Evolutionary conservation across 2,113 vertebrate genomes (phyloP).

Genomic region (Microcebus jonahi): DNA sequence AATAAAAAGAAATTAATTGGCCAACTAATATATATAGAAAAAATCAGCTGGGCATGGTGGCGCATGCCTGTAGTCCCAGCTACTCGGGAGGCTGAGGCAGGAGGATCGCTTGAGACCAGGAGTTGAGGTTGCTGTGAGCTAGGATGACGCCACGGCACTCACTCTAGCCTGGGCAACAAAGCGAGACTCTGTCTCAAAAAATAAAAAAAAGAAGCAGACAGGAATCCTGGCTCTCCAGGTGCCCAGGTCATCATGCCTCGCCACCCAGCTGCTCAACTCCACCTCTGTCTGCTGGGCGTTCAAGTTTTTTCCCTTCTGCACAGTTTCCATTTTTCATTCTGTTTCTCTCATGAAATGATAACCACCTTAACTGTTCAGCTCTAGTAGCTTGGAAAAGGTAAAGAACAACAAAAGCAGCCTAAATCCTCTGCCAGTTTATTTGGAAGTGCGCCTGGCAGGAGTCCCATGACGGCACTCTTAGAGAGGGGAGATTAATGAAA

Average conservation of each 20-base stretch:
- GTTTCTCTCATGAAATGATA: background rate
- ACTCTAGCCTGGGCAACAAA: too few relatives aligned
- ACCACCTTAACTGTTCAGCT: background rate
- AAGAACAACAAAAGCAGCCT: background rate
- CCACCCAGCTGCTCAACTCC: background rate
- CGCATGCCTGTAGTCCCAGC: too few relatives aligned
- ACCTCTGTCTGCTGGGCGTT: background rate
- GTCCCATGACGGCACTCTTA: accelerated
- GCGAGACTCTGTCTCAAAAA: too few relatives aligned
- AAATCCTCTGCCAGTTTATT: background rate
- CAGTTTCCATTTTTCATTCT: background rate
- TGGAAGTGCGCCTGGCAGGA: background rate
- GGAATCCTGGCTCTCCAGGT: background rate
- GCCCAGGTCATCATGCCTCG: accelerated
- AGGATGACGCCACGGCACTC: too few relatives aligned
- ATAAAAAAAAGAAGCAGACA: background rate
- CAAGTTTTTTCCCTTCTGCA: background rate
- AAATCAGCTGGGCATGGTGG: too few relatives aligned
- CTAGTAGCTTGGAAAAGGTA: background rate
- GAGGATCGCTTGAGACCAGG: too few relatives aligned
- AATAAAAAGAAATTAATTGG: too few relatives aligned
- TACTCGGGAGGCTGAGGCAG: too few relatives aligned
- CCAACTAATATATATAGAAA: too few relatives aligned
- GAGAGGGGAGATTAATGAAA: background rate
- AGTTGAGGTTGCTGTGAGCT: too few relatives aligned